These are phyloP conservation scores for zebrafish (Danio rerio) DNA, from an alignment of 2,113 vertebrate genomes.

Conservation along the genomic window GRCz12tu NC_133198.1:28631001-28631500, in stretches of 20 bases:
- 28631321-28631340: constrained; percentile 36
- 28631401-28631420: constrained; percentile 48
- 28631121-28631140: constrained; percentile 53
- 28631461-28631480: not conserved
- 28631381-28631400: constrained; percentile 21
- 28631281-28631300: constrained; percentile 56
- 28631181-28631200: constrained; percentile 56
- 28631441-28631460: not conserved
- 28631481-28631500: not conserved
- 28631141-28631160: constrained; percentile 30
- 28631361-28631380: not conserved
- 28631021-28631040: not conserved
- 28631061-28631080: constrained; percentile 33
- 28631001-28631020: constrained; percentile 32
- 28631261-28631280: constrained; percentile 73
- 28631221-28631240: constrained; percentile 69
- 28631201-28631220: constrained; percentile 65
- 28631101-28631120: constrained; percentile 10
- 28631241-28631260: constrained; percentile 61
- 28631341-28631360: constrained; percentile 31
- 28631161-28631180: constrained; percentile 46
- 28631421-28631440: not conserved
- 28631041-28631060: constrained; percentile 16
- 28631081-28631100: constrained; percentile 58
- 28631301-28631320: constrained; percentile 57